phyloP scores from a whole-genome alignment of 1,140 invertebrate species.

The Bathynomus jamesi region DNA sequence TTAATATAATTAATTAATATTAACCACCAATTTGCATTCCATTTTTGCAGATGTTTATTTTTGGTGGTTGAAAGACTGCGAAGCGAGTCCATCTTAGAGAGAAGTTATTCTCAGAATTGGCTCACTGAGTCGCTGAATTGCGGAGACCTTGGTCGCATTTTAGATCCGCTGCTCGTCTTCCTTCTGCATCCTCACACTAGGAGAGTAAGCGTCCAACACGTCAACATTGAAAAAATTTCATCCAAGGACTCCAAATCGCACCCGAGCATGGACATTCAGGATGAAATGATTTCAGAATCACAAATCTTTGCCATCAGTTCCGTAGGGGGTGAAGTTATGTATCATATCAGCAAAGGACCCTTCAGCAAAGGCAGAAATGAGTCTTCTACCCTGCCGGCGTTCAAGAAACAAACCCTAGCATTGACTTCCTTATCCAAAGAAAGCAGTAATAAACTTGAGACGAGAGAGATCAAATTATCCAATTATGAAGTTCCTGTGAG shows the following conservation, averaged over 20 bases:
- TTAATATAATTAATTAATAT: no score
- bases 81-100: slow-evolving; percentile 45
- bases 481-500: slow-evolving; percentile 50
- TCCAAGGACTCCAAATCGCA: slow-evolving; percentile 41
- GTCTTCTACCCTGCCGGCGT: neutral
- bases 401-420: slow-evolving; percentile 30
- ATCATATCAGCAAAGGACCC: slow-evolving; percentile 63
- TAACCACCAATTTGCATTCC: no score
- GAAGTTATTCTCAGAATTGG: slow-evolving; percentile 63
- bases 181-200: slow-evolving; percentile 73
- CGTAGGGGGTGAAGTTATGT: slow-evolving; percentile 75
- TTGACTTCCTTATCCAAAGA: slow-evolving; percentile 33
- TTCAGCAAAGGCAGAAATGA: no score
- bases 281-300: slow-evolving; percentile 43
- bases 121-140: slow-evolving; percentile 62
- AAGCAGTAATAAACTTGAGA: slow-evolving; percentile 40
- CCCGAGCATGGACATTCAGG: neutral
- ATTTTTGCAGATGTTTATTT: slow-evolving; percentile 62
- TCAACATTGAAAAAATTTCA: slow-evolving; percentile 64
- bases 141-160: slow-evolving; percentile 65
- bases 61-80: slow-evolving; percentile 66
- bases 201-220: slow-evolving; percentile 74
- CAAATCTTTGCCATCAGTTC: slow-evolving; percentile 80
- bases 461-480: slow-evolving; percentile 48
- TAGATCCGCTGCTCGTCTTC: slow-evolving; percentile 70